Evolutionary conservation across 2,888 invertebrate genomes (phyloP), one percentile per base, ranked within the genome.

Genomic region (Dryococelus australis): DNA sequence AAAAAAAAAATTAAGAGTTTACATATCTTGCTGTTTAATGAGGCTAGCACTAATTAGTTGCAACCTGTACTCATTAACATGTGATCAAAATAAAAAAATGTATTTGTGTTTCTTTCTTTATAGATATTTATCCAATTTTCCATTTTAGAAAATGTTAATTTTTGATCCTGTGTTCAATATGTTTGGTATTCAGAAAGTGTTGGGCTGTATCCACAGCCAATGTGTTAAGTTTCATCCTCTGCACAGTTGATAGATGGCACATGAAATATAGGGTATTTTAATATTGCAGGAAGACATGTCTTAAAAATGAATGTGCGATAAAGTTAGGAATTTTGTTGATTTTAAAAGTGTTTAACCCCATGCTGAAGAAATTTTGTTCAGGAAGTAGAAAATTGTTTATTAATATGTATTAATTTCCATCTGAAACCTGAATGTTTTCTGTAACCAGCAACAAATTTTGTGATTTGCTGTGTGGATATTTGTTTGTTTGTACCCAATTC

Each of bases 61-160:
- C 65, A 65, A 20, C 8, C 8, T 16, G 16, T 16, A 47, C 47
- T 47, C 47, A 47, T 47, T 47, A 24, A 20, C 65, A 65, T 65
- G 65, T 16, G 65, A 65, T 65, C 16, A 20, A n/a, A 65, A 65
- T 65, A 65, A 65, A 24, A 65, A 12, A 51, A 51, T 51, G 65
- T 65, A 20, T 65, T 65, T 65, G 8, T 51, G 65, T 65, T 65
- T 65, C 2, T 65, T 2, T 65, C n/a, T 4, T 65, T 16, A 65
- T 65, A 65, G 65, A 65, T 65, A 65, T 65, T 65, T 65, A 65
- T 65, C 65, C 65, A 65, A 10, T 13, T 65, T 24, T 65, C 65
- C 65, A 65, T 65, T 65, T 35, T 65, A 20, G 47, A 65, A 51
- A 65, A 65, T 65, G 65, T 65, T 65, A 65, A 65, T 65, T 65